Conservation (phyloP, 1,140 invertebrate genomes). For the Matsumurasca onukii region DNA sequence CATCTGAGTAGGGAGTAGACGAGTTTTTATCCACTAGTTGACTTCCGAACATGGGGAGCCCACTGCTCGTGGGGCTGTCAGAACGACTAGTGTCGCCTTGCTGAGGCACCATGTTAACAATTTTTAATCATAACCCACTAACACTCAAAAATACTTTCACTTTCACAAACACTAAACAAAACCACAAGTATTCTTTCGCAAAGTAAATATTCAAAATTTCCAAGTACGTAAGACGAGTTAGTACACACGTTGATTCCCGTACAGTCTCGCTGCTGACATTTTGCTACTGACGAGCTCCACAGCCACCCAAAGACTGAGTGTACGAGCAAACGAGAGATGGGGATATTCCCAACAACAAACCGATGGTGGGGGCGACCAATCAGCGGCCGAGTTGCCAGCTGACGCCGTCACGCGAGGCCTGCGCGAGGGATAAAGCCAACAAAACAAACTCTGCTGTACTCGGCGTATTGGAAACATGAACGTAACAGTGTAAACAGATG, state of each 20-base stretch:
- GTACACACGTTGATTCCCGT: slow-evolving; percentile 20
- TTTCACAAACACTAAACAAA: slow-evolving; percentile 15
- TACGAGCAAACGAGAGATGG: not conserved
- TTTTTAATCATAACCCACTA: slow-evolving; percentile 31
- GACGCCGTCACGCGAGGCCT: not conserved
- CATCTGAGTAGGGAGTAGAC: slow-evolving; percentile 92
- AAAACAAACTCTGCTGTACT: slow-evolving; percentile 3
- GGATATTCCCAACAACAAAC: not conserved
- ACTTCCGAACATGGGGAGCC: slow-evolving; percentile 72
- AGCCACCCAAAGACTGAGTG: slow-evolving; percentile 16
- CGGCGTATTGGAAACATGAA: not conserved
- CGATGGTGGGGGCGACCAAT: slow-evolving; percentile 13
- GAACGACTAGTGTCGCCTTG: slow-evolving; percentile 52
- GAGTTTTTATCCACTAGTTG: slow-evolving; percentile 86
- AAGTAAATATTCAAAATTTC: not conserved
- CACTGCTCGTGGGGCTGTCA: slow-evolving; percentile 51
- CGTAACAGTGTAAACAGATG: not conserved
- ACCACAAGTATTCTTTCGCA: not conserved
- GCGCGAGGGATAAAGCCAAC: slow-evolving; percentile 16
- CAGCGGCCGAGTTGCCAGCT: not conserved
- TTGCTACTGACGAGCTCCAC: not conserved
- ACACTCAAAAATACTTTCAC: slow-evolving; percentile 14
- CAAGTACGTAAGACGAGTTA: not conserved
- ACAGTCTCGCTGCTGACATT: not conserved
- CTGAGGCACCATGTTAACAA: slow-evolving; percentile 58